Base-by-base conservation (phyloP, 1,140 invertebrate genomes). In the Akabosia matsudoensis region DNA sequence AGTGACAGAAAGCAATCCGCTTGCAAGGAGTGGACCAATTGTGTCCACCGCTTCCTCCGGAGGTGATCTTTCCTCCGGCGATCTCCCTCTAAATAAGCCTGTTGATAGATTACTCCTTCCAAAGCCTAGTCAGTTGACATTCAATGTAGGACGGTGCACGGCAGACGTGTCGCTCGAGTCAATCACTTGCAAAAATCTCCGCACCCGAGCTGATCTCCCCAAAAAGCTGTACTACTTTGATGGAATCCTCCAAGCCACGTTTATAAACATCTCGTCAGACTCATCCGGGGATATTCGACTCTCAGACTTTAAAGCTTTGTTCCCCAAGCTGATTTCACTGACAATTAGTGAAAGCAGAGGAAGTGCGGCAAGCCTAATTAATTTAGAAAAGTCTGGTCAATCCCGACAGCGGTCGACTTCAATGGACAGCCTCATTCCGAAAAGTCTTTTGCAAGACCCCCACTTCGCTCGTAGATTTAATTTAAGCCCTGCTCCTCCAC, bases 101-200 rank as follows among this genome's bases (percentile, higher is more conserved):
- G 37, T n/a, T n/a, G n/a, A n/a, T n/a, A n/a, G n/a, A n/a, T n/a
- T n/a, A n/a, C 37, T 56, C n/a, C 54, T 56, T 24, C 3, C 67
- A 10, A 76, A 76, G 18, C 75, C 75, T 2, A 70, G 56, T 18
- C 24, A 76, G 37, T 28, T 76, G 45, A 76, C 75, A 22, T 76
- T 76, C 24, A 33, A 61, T 1, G 28, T 76, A 2, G 70, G 70
- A n/a, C n/a, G 45, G 4, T 73, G 22, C 26, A 54, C 7, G 0
- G 75, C 75, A 18, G 75, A 76, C 45, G 75, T 76, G 26, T 76
- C 75, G 16, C 31, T 72, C 13, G 75, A 76, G 52, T 37, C 33
- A 52, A 61, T 76, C 10, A 61, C 72, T 7, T 76, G 75, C 33
- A 2, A 28, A 22, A 70, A 70, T 1, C 31, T 76, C 10, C 70